Evolutionary conservation across 2,888 invertebrate genomes (phyloP), one percentile per base, ranked within the genome.

Genomic region (Epinotia demarniana): DNA sequence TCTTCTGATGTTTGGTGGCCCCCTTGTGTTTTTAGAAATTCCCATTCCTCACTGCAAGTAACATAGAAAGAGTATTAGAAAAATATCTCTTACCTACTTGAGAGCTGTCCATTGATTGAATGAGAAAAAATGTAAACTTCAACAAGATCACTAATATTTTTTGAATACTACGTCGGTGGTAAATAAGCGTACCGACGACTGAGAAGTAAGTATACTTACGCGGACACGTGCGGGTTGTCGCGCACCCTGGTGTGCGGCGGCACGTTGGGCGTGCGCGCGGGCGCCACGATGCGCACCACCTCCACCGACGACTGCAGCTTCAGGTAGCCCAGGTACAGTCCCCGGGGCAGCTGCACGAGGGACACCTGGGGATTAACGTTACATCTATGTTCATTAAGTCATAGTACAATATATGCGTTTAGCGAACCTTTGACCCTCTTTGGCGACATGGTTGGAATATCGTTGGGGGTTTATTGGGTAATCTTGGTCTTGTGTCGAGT

Each of bases 241-340:
- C 99, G 94, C 55, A 99, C 96, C 89, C 98, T 97, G 79, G 97
- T 97, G 88, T 99, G 98, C 0, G 99, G 99, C 80, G 99, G 95
- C 81, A 99, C 98, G 89, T 99, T 99, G 5, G 99, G 99, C 1
- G 98, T 96, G 84, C 98, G 97, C 72, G 97, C 96, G 0, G 99
- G 98, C 33, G 99, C 99, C 63, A 99, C 97, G 12, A 99, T 97
- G 84, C 98, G 97, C 63, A 99, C 97, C 77, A 98, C 96, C 89
- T 99, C 99, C 73, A 99, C 98, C 1, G 99, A 99, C 81, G 98
- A 98, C 87, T 98, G 98, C 95, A 99, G 97, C 90, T 99, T 99
- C 79, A 99, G 94, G 91, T 99, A 99, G 57, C 99, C 98, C 80
- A 99, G 94, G 92, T 99, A 99, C 27, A 99, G 95, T 0, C 99